phyloP scores from a whole-genome alignment of 1,140 invertebrate species.

The Apocrypta bakeri region DNA sequence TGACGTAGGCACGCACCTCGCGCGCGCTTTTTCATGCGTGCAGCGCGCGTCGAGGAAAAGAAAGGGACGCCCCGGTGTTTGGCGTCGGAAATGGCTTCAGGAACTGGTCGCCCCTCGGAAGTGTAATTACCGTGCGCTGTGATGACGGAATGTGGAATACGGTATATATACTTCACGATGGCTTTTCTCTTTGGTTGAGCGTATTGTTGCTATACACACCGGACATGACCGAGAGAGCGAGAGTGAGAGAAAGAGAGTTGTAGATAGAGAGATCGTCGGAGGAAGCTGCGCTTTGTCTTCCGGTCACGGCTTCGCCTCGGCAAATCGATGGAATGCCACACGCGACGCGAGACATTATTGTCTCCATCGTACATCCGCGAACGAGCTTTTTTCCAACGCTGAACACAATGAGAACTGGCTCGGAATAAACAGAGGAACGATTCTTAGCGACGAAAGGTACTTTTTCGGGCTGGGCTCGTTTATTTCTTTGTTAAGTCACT shows the following conservation, averaged over 20 bases:
- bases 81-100: constrained; percentile 68
- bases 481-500: background rate
- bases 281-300: constrained; percentile 56
- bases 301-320: constrained; percentile 54
- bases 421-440: too few relatives aligned
- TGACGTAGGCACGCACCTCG: constrained; percentile 59
- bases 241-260: background rate
- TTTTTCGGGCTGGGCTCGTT: background rate
- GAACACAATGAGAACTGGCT: too few relatives aligned
- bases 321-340: constrained; percentile 41
- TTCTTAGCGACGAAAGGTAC: background rate
- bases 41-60: constrained; percentile 58
- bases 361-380: background rate
- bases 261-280: constrained; percentile 17
- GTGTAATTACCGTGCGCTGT: constrained; percentile 66
- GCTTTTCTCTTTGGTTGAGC: background rate
- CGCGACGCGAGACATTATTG: background rate
- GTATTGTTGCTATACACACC: background rate
- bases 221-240: constrained; percentile 27
- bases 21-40: constrained; percentile 67
- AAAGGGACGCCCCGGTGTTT: constrained; percentile 60
- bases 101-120: constrained; percentile 65
- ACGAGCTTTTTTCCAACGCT: background rate
- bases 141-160: constrained; percentile 49
- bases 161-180: background rate